Conservation (phyloP, 1,140 invertebrate genomes). For the Diachasma alloeum region DNA sequence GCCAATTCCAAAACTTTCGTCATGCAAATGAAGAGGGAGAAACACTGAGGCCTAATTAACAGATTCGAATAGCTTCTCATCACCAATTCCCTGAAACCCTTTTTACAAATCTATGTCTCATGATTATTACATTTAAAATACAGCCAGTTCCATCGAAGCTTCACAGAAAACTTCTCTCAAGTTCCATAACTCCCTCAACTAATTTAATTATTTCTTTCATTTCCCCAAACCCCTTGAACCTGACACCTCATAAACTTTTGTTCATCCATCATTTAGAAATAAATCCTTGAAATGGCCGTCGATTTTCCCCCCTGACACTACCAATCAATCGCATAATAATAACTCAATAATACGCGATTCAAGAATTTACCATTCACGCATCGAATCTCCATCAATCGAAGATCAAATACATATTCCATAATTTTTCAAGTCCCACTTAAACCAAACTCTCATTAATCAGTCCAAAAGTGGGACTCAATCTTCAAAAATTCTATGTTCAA, state of each 20-base stretch:
- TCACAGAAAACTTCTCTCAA: background rate
- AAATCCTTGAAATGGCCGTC: too few relatives aligned
- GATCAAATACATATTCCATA: background rate
- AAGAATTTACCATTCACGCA: too few relatives aligned
- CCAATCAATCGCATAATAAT: background rate
- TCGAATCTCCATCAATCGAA: background rate
- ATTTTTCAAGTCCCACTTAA: background rate
- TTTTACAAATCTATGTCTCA: constrained; percentile 5
- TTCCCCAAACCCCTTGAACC: background rate
- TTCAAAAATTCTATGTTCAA: constrained; percentile 19
- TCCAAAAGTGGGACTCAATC: background rate
- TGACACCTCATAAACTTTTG: background rate
- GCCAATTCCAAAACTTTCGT: background rate
- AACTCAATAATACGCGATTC: background rate
- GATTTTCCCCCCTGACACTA: background rate
- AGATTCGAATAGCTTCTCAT: background rate
- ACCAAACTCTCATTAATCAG: background rate
- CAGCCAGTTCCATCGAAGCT: background rate
- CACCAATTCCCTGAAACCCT: background rate
- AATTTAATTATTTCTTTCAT: background rate
- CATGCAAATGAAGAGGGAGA: background rate
- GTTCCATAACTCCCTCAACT: background rate
- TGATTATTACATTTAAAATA: background rate
- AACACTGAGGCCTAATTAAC: background rate
- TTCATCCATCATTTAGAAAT: background rate